A percentile compares a stretch with the other conserved stretches of the same genome.
Conservation (phyloP, 2,888 invertebrate species). For the Morinoia aosen region DNA sequence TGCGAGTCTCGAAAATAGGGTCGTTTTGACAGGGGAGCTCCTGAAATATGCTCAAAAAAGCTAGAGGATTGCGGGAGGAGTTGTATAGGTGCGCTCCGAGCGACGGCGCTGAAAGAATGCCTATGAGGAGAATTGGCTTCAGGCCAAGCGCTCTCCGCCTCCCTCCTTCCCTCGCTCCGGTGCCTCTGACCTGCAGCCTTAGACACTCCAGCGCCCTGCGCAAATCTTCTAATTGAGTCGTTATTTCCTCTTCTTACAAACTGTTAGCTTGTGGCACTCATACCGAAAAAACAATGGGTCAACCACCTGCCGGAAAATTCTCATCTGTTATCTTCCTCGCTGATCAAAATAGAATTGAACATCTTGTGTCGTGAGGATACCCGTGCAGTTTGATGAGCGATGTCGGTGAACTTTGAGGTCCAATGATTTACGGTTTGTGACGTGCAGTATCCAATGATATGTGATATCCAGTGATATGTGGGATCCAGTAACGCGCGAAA, state of each 20-base stretch:
- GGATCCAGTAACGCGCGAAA: background rate
- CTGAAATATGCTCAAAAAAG: conserved; percentile 19
- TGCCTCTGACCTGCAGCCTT: background rate
- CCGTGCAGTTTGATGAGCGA: too few species aligned
- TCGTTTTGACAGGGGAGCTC: conserved; percentile 9
- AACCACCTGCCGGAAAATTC: background rate
- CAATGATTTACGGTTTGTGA: too few species aligned
- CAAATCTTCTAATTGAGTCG: background rate
- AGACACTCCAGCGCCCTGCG: background rate
- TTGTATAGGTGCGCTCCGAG: conserved; percentile 14
- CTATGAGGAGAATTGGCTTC: conserved; percentile 42
- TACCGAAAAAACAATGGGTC: background rate
- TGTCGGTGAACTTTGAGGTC: too few species aligned
- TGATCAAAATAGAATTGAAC: background rate
- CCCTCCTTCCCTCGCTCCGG: background rate
- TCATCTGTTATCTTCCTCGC: background rate
- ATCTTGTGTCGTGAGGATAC: background rate
- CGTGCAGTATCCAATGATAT: background rate
- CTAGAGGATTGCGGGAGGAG: conserved; percentile 13
- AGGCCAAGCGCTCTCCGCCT: conserved; percentile 6
- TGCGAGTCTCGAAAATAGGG: background rate
- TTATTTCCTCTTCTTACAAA: background rate
- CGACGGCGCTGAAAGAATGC: conserved; percentile 39
- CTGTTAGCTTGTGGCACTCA: background rate
- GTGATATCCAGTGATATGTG: background rate